Evolutionary conservation across 2,113 vertebrate genomes (phyloP).

Genomic region (Hoplias malabaricus): DNA sequence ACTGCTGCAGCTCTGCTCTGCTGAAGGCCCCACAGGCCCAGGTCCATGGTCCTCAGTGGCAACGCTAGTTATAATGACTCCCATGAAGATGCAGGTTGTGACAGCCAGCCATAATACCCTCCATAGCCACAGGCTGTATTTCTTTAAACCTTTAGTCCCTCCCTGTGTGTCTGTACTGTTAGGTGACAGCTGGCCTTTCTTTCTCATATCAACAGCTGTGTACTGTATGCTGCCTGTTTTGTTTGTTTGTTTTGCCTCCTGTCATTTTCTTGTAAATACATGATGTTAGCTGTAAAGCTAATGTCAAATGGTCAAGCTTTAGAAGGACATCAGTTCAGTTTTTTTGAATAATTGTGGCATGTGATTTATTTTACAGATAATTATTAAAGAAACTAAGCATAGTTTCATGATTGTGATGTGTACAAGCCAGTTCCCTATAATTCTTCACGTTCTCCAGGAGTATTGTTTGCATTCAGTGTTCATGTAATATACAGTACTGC

Average conservation of each 20-base stretch:
- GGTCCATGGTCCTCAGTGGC: neutral
- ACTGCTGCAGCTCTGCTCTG: neutral
- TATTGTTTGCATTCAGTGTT: neutral
- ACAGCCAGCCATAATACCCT: conserved; percentile 25
- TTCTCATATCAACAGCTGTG: conserved; percentile 51
- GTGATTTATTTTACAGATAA: too few relatives aligned
- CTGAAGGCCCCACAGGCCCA: neutral
- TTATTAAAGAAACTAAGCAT: too few relatives aligned
- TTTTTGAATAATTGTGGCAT: too few relatives aligned
- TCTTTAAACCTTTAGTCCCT: conserved; percentile 32
- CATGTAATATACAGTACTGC: too few relatives aligned
- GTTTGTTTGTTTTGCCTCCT: conserved; percentile 26
- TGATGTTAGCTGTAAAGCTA: conserved; percentile 2
- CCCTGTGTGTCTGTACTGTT: conserved; percentile 41
- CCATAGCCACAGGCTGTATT: conserved; percentile 34
- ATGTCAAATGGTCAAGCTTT: neutral
- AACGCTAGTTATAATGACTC: conserved; percentile 17
- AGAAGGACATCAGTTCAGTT: too few relatives aligned
- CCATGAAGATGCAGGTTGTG: conserved; percentile 34
- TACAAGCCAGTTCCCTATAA: neutral
- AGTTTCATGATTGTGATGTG: neutral
- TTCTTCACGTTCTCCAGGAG: neutral
- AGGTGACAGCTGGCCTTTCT: conserved; percentile 51
- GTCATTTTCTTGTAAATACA: conserved; percentile 5
- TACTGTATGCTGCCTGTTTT: conserved; percentile 32